Evolutionary conservation across 2,113 vertebrate species (phyloP), one percentile per base, ranked within the genome.

Genomic region (Ondatra zibethicus): DNA sequence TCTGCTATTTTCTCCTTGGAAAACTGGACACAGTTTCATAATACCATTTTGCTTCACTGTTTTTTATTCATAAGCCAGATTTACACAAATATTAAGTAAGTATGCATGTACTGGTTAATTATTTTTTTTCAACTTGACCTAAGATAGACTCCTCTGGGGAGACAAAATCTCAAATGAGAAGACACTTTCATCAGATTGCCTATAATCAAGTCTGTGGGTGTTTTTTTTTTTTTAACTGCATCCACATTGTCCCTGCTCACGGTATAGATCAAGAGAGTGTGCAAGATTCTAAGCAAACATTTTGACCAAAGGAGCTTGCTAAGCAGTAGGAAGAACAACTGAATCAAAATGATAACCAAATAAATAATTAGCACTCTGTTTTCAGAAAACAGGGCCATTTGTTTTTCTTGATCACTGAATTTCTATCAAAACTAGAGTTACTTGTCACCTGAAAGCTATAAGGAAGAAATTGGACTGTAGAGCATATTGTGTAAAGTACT

Each of bases 31-130:
- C 2, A 70, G 52, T 73, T 73, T 58, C 52, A 82, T 58, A 58
- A 39, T n/a, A 27, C 5, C 11, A 82, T 58, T 58, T 82, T 58
- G 58, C 21, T 81, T 82, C 19, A 27, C 11, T 58, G 13, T 39
- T 29, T 39, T 39, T 39, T 21, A 58, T 82, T 36, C 39, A 11
- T 39, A 58, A 82, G 52, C 12, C 45, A 4, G 6, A 81, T 77
- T 88, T 92, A 87, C 78, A 42, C 21, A 91, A 88, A 88, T 9
- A 93, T 92, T 77, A 86, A 75, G 45, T 52, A 88, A 92, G 81
- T 73, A 29, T 47, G 0, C 14, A 75, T 47, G 73, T 25, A 11
- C 55, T 39, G 21, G 5, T 82, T 82, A 27, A 58, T 81, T 81
- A 7, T 52, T n/a, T 58, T 80, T 81, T 82, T 73, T 19, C 17